phyloP scores from a whole-genome alignment of 2,888 invertebrate species.

The Ommatoiulus sabulosus region DNA sequence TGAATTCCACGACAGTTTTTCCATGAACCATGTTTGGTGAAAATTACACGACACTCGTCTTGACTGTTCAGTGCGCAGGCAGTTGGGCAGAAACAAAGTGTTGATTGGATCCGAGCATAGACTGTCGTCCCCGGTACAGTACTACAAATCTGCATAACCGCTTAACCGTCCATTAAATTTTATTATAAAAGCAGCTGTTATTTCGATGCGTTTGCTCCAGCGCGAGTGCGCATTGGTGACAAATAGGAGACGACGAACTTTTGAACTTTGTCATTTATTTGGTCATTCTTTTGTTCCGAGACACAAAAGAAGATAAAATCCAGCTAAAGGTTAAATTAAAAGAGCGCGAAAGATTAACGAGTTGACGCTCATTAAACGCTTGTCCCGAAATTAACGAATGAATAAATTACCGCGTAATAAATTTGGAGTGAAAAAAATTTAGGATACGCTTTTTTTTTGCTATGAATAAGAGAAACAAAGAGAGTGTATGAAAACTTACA shows the following conservation, averaged over 20 bases:
- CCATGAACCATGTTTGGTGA: neutral
- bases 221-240: neutral
- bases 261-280: slow-evolving; percentile 4
- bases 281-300: neutral
- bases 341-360: neutral
- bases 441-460: neutral
- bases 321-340: neutral
- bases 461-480: too few species aligned
- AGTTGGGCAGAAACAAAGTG: neutral
- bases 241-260: neutral
- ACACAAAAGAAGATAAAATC: neutral
- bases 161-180: neutral
- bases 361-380: neutral
- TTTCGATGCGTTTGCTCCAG: neutral
- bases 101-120: neutral
- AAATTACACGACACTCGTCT: neutral
- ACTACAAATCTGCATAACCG: neutral
- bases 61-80: neutral
- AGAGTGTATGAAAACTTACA: too few species aligned
- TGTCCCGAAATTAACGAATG: neutral
- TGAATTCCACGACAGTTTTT: too few species aligned
- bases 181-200: neutral
- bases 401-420: neutral
- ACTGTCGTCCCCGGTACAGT: too few species aligned
- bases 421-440: neutral